These are phyloP conservation scores for Deroplatys truncata DNA, from an alignment of 2,888 invertebrate genomes.

Conservation along the genomic window DNA sequence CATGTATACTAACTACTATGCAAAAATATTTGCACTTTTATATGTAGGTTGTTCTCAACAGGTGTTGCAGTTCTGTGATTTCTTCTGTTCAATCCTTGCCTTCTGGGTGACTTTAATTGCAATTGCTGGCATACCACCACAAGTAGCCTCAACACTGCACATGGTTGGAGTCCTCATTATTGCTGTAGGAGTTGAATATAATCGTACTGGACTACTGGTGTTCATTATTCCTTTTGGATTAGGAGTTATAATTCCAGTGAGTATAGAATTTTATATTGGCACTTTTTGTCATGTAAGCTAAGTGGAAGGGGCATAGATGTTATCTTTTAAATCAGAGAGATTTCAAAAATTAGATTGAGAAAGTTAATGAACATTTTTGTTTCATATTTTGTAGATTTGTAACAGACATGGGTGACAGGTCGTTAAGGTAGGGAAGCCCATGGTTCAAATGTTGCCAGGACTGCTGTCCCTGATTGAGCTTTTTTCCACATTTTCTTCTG, in stretches of 20 bases:
- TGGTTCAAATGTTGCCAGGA: no score
- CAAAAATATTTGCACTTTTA: not conserved
- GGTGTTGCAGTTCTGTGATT: conserved; percentile 56
- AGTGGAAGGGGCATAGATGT: no score
- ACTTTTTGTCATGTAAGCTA: not conserved
- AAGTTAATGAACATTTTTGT: no score
- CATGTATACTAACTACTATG: not conserved
- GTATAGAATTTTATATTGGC: conserved; percentile 20
- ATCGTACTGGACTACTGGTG: conserved; percentile 48
- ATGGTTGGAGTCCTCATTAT: conserved; percentile 52
- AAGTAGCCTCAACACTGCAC: conserved; percentile 46
- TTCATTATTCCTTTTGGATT: conserved; percentile 48
- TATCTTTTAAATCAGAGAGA: no score
- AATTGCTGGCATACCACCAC: conserved; percentile 47
- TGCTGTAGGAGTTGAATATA: conserved; percentile 51
- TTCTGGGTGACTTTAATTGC: conserved; percentile 57
- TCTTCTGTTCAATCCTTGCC: conserved; percentile 54
- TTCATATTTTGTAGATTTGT: no score
- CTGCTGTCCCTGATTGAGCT: no score
- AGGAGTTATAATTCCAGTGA: conserved; percentile 41
- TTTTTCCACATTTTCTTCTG: no score
- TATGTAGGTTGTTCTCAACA: conserved; percentile 32
- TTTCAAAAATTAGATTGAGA: no score
- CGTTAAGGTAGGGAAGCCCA: no score
- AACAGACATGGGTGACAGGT: no score